Evolutionary conservation across 1,140 invertebrate species (phyloP).

Genomic region (Drosophila cardini): DNA sequence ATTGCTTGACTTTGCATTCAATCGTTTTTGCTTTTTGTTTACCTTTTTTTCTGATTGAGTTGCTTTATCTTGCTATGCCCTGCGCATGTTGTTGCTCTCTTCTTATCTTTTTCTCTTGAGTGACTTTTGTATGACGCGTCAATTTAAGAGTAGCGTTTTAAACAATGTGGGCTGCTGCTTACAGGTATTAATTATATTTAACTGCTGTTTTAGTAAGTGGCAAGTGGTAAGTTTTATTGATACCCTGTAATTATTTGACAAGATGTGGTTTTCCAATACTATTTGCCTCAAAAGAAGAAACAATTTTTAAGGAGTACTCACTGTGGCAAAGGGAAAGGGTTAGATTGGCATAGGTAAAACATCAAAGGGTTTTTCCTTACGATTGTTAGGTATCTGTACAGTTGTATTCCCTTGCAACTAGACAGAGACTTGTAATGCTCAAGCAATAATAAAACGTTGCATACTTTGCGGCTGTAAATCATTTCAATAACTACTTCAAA

Average conservation of each 20-base stretch:
- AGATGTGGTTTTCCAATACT: no score
- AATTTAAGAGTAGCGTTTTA: conserved; percentile 10
- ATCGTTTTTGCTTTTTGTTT: conserved; percentile 46
- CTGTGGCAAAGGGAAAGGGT: no score
- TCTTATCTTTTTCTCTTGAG: conserved; percentile 24
- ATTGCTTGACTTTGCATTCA: conserved; percentile 31
- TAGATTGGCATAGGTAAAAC: no score
- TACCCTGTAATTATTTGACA: neutral
- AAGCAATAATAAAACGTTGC: neutral
- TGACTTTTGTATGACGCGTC: neutral
- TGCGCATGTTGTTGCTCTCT: conserved; percentile 32
- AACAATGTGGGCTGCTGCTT: neutral
- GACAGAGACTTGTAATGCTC: no score
- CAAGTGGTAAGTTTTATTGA: no score
- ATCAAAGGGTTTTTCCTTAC: no score
- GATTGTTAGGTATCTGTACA: no score
- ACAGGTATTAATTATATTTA: neutral
- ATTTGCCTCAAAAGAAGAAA: no score
- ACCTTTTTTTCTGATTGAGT: conserved; percentile 53
- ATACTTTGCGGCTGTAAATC: conserved; percentile 25
- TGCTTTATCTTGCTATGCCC: neutral
- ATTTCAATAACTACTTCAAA: neutral
- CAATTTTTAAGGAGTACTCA: no score
- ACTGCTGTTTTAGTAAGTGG: neutral
- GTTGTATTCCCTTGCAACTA: no score